Conservation (phyloP, 2,797 vertebrate genomes). For the Acanthopagrus latus region DNA sequence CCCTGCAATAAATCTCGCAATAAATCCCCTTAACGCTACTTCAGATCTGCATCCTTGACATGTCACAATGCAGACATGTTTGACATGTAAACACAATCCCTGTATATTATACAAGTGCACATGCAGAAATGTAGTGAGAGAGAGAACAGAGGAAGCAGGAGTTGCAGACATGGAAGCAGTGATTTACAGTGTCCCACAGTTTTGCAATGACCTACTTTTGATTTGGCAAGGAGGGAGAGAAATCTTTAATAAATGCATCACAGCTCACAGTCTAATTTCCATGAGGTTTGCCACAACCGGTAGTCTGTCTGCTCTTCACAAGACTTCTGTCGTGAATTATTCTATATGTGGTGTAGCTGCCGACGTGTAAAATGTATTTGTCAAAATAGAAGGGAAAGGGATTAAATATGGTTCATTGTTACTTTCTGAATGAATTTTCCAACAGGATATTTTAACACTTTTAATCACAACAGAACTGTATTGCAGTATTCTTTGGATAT, state of each 20-base stretch:
- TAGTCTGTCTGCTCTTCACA: constrained; percentile 22
- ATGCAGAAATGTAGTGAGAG: constrained; percentile 3
- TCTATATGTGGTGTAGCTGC: background rate
- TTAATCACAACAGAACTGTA: background rate
- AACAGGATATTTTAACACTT: background rate
- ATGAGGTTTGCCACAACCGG: constrained; percentile 30
- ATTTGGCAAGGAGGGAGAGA: constrained; percentile 42
- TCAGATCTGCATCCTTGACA: constrained; percentile 29
- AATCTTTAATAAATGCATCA: constrained; percentile 63
- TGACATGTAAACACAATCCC: constrained; percentile 23
- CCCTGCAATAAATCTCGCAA: constrained; percentile 16
- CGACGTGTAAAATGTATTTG: constrained; percentile 13
- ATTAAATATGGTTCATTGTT: too few relatives aligned
- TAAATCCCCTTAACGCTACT: constrained; percentile 58
- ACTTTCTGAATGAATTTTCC: background rate
- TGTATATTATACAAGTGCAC: constrained; percentile 24
- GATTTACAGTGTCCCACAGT: constrained; percentile 62
- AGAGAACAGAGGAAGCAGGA: background rate
- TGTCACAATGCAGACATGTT: constrained; percentile 11
- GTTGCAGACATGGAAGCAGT: constrained; percentile 25
- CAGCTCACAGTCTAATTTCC: constrained; percentile 44
- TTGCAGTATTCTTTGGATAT: background rate
- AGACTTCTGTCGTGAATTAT: constrained; percentile 16
- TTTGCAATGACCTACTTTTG: constrained; percentile 79
- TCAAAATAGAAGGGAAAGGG: background rate